Evolutionary conservation across 2,113 vertebrate species (phyloP).

Genomic region (Trachemys scripta): DNA sequence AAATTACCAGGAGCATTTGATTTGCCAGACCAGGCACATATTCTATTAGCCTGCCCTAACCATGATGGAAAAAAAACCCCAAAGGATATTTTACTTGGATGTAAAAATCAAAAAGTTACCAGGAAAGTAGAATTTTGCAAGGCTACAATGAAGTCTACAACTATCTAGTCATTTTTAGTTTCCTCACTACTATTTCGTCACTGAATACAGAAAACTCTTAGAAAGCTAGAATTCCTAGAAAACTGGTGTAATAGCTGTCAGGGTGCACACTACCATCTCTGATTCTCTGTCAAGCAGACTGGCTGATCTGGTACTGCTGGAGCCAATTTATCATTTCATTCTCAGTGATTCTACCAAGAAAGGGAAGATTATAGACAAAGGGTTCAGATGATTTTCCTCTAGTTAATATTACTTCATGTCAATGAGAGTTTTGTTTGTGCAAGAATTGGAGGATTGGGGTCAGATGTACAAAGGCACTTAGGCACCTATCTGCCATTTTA

Average conservation of each 20-base stretch:
- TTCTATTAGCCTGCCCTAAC: neutral
- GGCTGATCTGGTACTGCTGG: neutral
- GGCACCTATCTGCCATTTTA: too few relatives aligned
- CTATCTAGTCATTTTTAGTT: neutral
- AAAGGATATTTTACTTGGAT: neutral
- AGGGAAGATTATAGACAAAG: neutral
- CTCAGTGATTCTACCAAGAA: neutral
- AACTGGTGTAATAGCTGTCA: neutral
- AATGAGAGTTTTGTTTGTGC: fast-evolving
- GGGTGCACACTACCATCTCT: fast-evolving
- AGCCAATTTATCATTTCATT: neutral
- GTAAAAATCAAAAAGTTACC: neutral
- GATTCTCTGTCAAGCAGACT: neutral
- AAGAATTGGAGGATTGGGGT: neutral
- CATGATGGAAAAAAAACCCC: neutral
- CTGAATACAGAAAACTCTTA: neutral
- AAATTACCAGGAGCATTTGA: neutral
- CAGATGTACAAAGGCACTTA: too few relatives aligned
- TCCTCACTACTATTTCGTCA: neutral
- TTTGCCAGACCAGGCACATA: neutral
- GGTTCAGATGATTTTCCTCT: fast-evolving
- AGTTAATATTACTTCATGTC: neutral
- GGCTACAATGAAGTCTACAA: neutral
- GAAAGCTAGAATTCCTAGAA: neutral
- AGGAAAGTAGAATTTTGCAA: neutral